Conservation (phyloP, 2,797 vertebrate genomes). For the Coranthus polyacanthus region DNA sequence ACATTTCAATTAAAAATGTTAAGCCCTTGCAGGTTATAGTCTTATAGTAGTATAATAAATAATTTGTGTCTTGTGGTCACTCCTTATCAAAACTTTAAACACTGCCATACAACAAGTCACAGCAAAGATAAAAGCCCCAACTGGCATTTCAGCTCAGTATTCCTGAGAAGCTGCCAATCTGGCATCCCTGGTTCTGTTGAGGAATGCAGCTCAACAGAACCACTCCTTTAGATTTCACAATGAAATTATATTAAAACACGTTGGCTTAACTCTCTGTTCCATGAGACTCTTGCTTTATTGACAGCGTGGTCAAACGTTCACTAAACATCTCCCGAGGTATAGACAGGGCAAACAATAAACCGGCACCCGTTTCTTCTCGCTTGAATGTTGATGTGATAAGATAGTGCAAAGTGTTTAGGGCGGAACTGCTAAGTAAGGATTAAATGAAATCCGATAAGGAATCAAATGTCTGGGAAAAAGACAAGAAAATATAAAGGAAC, state of each 20-base stretch:
- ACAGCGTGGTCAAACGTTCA: neutral
- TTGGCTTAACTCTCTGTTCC: neutral
- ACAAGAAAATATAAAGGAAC: slow-evolving; percentile 6
- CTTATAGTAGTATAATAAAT: too few species aligned
- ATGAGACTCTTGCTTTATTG: neutral
- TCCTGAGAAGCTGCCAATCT: slow-evolving; percentile 12
- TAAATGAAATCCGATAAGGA: slow-evolving; percentile 37
- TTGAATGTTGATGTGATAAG: slow-evolving; percentile 24
- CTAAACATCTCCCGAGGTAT: slow-evolving; percentile 7
- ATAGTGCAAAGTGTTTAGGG: slow-evolving; percentile 8
- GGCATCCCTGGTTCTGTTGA: neutral
- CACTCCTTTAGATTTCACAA: slow-evolving; percentile 2
- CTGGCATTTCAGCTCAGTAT: slow-evolving; percentile 21
- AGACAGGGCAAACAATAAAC: slow-evolving; percentile 8
- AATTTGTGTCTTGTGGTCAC: slow-evolving; percentile 22
- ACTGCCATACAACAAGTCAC: slow-evolving; percentile 16
- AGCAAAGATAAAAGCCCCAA: slow-evolving; percentile 21
- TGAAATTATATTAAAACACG: neutral
- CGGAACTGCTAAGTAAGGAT: slow-evolving; percentile 24
- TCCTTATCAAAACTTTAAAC: slow-evolving; percentile 27
- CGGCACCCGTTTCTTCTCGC: slow-evolving; percentile 6
- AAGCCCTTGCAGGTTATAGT: slow-evolving; percentile 6
- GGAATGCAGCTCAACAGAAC: slow-evolving; percentile 25
- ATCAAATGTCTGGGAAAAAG: slow-evolving; percentile 25
- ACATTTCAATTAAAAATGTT: neutral